phyloP scores from a whole-genome alignment of 1,140 invertebrate species.

The Nixonia krombeini region DNA sequence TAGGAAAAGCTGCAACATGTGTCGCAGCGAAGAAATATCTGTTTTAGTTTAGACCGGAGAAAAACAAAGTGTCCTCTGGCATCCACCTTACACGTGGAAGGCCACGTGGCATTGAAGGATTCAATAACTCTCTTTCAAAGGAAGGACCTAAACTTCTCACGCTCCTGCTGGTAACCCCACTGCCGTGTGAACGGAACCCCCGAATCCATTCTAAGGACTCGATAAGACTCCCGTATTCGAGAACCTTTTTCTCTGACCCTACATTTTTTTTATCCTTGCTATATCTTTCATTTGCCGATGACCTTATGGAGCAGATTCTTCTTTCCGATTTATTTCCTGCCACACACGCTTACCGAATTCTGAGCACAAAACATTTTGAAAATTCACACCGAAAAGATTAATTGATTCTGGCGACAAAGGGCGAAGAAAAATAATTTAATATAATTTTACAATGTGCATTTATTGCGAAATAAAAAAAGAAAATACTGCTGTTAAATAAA shows the following conservation, averaged over 20 bases:
- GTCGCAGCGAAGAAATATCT: no score
- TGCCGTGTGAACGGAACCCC: slow-evolving; percentile 49
- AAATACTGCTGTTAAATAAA: no score
- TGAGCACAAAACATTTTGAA: no score
- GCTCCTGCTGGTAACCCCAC: slow-evolving; percentile 11
- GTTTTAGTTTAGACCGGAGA: no score
- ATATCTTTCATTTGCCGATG: no score
- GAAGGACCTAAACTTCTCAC: slow-evolving; percentile 49
- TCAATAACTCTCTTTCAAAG: slow-evolving; percentile 16
- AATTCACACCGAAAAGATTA: neutral
- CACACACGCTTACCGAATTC: no score
- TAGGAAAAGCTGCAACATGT: no score
- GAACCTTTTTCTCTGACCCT: slow-evolving; percentile 12
- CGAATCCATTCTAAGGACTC: slow-evolving; percentile 42
- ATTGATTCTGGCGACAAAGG: no score
- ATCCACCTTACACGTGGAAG: slow-evolving; percentile 18
- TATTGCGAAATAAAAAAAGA: neutral
- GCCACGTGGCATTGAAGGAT: slow-evolving; percentile 32
- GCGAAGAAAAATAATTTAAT: no score
- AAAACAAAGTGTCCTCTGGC: slow-evolving; percentile 6
- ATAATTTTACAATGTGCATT: no score
- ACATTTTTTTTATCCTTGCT: neutral
- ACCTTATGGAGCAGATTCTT: no score
- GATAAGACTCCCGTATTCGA: slow-evolving; percentile 45
- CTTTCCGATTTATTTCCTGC: slow-evolving; percentile 8